Base-by-base conservation (phyloP, 2,888 invertebrate genomes). In the Epirrhoe alternata region DNA sequence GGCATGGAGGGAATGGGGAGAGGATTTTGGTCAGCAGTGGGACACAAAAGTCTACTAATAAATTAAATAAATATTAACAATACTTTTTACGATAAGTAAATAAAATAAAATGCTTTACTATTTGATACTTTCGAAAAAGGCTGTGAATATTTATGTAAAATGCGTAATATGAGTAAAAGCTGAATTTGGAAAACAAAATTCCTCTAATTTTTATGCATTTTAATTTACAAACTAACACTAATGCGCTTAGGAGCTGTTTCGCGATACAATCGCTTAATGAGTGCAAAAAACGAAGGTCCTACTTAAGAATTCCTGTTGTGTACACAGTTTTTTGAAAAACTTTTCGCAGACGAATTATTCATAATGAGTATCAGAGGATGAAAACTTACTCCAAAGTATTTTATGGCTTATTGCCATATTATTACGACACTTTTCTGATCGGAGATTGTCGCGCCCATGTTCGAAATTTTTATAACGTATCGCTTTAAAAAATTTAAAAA, bases 291-390 rank as follows among this genome's bases (percentile, higher is more conserved):
- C 77, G 73, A 73, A 74, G 78, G 77, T 77, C 78, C 86, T 87
- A 82, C 76, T 90, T 89, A 89, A 81, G 81, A 83, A 90, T 89
- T 88, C 89, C 76, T 81, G 80, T 81, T 86, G 88, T 86, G 88
- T 88, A 86, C 87, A 87, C 87, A 86, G 85, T 86, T 88, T 74
- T 88, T 86, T 80, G 86, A 84, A 88, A 87, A 88, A 86, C 77
- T 85, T 87, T 74, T 87, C 85, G 83, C 86, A 82, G 79, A 78
- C 86, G 82, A 88, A 89, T 90, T 91, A 89, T 90, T 87, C 85
- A 88, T 88, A 90, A 90, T 89, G 85, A 89, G 83, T 79, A 83
- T 81, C 83, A 77, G 77, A 73, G 77, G 76, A 79, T 78, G 76
- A 79, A 76, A 81, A 56, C 64, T 79, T 77, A 77, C 79, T 80